Evolutionary conservation across 2,888 invertebrate species (phyloP).

Genomic region (Troides helena): DNA sequence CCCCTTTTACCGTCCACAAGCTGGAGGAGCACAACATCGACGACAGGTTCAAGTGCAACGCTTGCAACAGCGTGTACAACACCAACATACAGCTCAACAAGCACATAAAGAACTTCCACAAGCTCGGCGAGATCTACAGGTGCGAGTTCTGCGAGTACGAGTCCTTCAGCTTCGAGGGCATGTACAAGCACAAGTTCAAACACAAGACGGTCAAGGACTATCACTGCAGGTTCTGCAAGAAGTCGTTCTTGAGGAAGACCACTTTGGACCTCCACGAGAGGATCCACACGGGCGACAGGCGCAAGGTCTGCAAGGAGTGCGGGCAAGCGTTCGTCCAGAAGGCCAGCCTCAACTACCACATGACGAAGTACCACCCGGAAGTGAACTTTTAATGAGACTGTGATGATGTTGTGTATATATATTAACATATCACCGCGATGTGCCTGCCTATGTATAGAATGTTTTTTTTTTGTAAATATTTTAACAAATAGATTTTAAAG

Average conservation of each 20-base stretch:
- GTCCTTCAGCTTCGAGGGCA: conserved; percentile 50
- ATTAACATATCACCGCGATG: conserved; percentile 2
- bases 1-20: conserved; percentile 55
- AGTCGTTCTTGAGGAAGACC: conserved; percentile 62
- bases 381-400: conserved; percentile 52
- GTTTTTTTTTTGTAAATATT: too few species aligned
- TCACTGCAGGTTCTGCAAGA: conserved; percentile 67
- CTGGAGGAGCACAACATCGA: conserved; percentile 56
- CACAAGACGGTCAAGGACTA: conserved; percentile 66
- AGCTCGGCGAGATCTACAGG: conserved; percentile 59
- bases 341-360: conserved; percentile 69
- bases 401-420: not conserved
- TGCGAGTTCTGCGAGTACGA: conserved; percentile 64
- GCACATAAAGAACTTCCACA: conserved; percentile 63
- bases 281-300: conserved; percentile 65
- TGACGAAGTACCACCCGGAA: conserved; percentile 69
- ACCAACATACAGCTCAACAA: conserved; percentile 52
- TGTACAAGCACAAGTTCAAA: conserved; percentile 65
- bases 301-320: conserved; percentile 60
- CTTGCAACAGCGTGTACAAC: conserved; percentile 60
- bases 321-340: conserved; percentile 71
- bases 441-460: too few species aligned
- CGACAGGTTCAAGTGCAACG: conserved; percentile 61
- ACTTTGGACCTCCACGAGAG: conserved; percentile 58
- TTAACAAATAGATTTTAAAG: too few species aligned